These are phyloP conservation scores for Aldabrachelys gigantea DNA, from an alignment of 2,113 vertebrate species.

Conservation along the genomic window DNA sequence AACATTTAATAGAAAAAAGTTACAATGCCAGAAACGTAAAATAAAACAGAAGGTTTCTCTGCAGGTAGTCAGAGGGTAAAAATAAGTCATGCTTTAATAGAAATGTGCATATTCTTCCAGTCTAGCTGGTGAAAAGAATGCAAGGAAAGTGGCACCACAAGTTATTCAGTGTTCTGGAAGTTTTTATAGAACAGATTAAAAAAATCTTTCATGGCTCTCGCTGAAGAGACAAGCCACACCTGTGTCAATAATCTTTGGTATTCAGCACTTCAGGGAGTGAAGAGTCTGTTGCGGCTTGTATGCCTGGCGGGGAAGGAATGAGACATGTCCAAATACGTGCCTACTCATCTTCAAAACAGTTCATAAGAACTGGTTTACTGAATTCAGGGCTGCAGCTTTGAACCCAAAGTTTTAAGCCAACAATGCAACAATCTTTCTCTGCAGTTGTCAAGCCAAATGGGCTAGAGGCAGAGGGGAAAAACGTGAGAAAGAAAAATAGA, in stretches of 20 bases:
- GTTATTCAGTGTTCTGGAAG: conserved; percentile 44
- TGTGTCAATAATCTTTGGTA: conserved; percentile 80
- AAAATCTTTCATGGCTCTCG: conserved; percentile 20
- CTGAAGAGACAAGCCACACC: conserved; percentile 77
- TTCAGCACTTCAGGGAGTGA: conserved; percentile 72
- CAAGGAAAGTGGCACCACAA: conserved; percentile 51
- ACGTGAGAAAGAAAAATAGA: neutral
- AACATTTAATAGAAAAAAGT: neutral
- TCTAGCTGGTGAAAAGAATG: conserved; percentile 31
- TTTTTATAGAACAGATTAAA: conserved; percentile 51
- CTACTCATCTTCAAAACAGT: conserved; percentile 53
- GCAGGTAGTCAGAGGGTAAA: neutral
- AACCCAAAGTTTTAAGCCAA: neutral
- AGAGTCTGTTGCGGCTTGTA: conserved; percentile 76
- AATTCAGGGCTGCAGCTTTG: conserved; percentile 18
- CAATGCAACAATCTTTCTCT: neutral
- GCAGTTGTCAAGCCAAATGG: neutral
- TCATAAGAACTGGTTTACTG: conserved; percentile 17
- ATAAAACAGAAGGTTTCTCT: neutral
- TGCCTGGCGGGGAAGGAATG: conserved; percentile 56
- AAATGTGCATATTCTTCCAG: neutral
- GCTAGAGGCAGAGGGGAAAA: conserved; percentile 12
- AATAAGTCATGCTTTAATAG: neutral
- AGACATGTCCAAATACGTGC: conserved; percentile 50
- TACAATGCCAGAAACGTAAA: neutral